Evolutionary conservation across 2,888 invertebrate genomes (phyloP).

Genomic region (Thera britannica): DNA sequence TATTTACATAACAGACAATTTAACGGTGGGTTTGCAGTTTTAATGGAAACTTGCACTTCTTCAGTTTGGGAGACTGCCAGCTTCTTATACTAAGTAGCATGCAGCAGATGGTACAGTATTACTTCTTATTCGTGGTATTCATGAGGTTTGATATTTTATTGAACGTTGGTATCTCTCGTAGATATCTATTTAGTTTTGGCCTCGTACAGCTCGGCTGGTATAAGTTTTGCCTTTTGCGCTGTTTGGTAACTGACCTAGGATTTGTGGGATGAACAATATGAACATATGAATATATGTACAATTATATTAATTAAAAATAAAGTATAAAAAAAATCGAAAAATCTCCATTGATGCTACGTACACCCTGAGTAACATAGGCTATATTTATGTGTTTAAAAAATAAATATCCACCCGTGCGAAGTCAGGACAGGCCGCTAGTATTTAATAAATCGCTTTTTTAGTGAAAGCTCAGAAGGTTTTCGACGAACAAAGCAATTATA

Average conservation of each 20-base stretch:
- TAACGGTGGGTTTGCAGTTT: slow-evolving; percentile 17
- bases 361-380: too few species aligned
- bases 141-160: slow-evolving; percentile 28
- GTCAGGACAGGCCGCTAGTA: too few species aligned
- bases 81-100: slow-evolving; percentile 28
- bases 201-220: background rate
- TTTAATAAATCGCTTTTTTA: too few species aligned
- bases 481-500: slow-evolving; percentile 4
- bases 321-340: too few species aligned
- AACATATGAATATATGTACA: too few species aligned
- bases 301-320: too few species aligned
- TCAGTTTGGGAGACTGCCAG: slow-evolving; percentile 24
- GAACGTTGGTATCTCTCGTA: slow-evolving; percentile 1
- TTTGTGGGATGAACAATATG: too few species aligned
- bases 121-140: slow-evolving; percentile 28
- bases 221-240: background rate
- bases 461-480: background rate
- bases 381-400: too few species aligned
- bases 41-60: slow-evolving; percentile 28
- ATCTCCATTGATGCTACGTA: too few species aligned
- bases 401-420: too few species aligned
- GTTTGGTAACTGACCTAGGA: too few species aligned
- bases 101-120: slow-evolving; percentile 28
- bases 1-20: slow-evolving; percentile 23
- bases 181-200: background rate